These are phyloP conservation scores for Nymphalis polychloros DNA, from an alignment of 2,888 invertebrate genomes.

Conservation along the genomic window DNA sequence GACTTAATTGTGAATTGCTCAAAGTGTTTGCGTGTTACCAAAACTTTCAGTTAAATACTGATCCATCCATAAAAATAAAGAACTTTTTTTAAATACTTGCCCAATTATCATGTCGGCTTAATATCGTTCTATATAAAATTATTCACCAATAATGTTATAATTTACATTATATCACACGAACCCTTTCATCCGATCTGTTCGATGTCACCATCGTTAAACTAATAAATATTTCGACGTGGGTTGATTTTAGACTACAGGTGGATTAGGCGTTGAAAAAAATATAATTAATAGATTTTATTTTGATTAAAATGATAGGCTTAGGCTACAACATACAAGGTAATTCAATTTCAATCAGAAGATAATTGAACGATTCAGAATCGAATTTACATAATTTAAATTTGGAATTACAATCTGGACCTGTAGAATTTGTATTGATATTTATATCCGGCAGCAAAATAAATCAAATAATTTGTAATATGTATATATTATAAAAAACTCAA, in stretches of 20 bases:
- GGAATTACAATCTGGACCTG: too few species aligned
- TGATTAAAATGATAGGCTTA: conserved; percentile 12
- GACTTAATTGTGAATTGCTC: too few species aligned
- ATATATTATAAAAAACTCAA: too few species aligned
- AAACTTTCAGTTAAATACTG: too few species aligned
- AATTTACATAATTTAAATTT: too few species aligned
- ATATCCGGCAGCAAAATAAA: too few species aligned
- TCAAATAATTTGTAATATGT: too few species aligned
- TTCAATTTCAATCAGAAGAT: too few species aligned
- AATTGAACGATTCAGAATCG: too few species aligned
- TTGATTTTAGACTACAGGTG: conserved; percentile 40
- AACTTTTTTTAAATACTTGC: conserved; percentile 2
- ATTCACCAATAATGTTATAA: conserved; percentile 59
- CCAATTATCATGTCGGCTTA: conserved; percentile 28
- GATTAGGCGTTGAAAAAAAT: conserved; percentile 26
- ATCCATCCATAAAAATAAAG: background rate
- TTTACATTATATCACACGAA: conserved; percentile 78
- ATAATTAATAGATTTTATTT: conserved; percentile 16
- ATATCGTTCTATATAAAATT: conserved; percentile 38
- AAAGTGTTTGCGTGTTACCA: background rate
- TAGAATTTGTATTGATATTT: too few species aligned
- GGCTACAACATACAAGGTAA: background rate
- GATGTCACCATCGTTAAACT: conserved; percentile 13
- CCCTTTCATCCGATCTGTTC: conserved; percentile 51
- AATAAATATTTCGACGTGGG: conserved; percentile 39